These are phyloP conservation scores for Mnemiopsis leidyi DNA, from an alignment of 37 sponge, comb jelly and placozoan genomes.

Conservation along the genomic window DNA sequence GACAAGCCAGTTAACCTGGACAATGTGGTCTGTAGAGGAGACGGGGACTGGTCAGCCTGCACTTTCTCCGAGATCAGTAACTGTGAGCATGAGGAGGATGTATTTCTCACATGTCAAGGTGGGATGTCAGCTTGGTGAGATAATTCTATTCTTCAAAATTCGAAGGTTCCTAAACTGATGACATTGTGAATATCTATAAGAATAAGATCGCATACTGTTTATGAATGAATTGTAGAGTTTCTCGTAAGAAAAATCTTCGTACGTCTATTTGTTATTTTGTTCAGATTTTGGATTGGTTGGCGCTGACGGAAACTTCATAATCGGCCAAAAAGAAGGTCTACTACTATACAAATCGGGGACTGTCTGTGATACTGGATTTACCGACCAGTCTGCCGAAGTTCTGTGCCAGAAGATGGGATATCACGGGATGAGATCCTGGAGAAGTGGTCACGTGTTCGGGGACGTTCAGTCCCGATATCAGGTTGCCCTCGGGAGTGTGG, in stretches of 20 bases:
- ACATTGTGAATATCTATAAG: background rate
- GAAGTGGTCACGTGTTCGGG: background rate
- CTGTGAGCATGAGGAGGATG: background rate
- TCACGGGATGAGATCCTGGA: background rate
- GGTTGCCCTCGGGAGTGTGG: background rate
- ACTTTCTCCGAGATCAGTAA: background rate
- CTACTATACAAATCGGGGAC: background rate
- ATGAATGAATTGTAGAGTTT: too few relatives aligned
- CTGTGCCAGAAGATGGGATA: constrained; percentile 5
- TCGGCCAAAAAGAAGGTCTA: background rate
- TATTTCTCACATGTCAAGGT: constrained; percentile 10
- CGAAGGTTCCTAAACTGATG: background rate
- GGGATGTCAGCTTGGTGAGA: too few relatives aligned
- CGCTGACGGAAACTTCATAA: background rate
- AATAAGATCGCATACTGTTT: background rate
- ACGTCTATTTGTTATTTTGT: too few relatives aligned
- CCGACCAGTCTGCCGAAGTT: background rate
- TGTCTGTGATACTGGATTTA: background rate
- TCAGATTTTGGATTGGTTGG: background rate
- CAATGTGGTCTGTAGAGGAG: background rate
- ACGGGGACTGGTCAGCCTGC: background rate
- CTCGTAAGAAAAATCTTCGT: too few relatives aligned
- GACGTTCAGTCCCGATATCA: background rate
- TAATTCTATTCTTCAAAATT: background rate
- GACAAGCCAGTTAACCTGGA: background rate